Conservation (phyloP, 2,888 invertebrate species). For the Pediacus dermestoides region DNA sequence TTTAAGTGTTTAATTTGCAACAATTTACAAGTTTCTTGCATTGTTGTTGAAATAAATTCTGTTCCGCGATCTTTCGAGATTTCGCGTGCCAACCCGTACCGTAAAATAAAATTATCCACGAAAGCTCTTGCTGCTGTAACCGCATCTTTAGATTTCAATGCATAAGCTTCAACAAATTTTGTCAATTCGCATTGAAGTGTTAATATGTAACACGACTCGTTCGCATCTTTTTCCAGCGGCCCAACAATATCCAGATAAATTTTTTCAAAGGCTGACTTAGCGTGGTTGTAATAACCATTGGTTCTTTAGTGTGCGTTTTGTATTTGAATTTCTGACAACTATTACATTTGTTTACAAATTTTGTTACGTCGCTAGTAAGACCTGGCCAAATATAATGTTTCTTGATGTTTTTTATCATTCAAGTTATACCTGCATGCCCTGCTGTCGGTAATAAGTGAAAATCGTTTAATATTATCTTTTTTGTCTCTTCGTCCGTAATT, state of each 20-base stretch:
- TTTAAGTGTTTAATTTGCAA: constrained; percentile 19
- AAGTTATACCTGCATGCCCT: constrained; percentile 22
- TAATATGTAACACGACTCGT: constrained; percentile 15
- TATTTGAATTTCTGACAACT: constrained; percentile 17
- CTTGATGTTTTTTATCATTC: constrained; percentile 21
- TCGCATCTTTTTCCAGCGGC: constrained; percentile 12
- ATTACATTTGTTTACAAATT: constrained; percentile 18
- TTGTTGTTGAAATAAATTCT: constrained; percentile 18
- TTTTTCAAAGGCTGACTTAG: constrained; percentile 22
- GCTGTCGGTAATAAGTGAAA: constrained; percentile 24
- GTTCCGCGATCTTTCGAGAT: constrained; percentile 20
- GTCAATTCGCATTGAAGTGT: constrained; percentile 16
- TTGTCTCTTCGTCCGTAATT: constrained; percentile 11
- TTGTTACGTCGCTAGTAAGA: constrained; percentile 14
- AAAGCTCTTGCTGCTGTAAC: constrained; percentile 14
- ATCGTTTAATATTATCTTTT: constrained; percentile 23
- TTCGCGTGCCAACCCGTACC: constrained; percentile 20
- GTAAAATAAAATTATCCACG: constrained; percentile 24
- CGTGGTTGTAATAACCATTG: constrained; percentile 20
- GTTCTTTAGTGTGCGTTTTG: constrained; percentile 9
- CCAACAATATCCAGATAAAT: constrained; percentile 21
- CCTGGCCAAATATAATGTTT: constrained; percentile 18
- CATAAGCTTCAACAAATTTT: constrained; percentile 20
- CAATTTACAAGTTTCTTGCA: constrained; percentile 17
- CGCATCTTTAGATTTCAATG: constrained; percentile 15